Evolutionary conservation across 2,888 invertebrate species (phyloP).

Genomic region (Chloroclystis v-ata): DNA sequence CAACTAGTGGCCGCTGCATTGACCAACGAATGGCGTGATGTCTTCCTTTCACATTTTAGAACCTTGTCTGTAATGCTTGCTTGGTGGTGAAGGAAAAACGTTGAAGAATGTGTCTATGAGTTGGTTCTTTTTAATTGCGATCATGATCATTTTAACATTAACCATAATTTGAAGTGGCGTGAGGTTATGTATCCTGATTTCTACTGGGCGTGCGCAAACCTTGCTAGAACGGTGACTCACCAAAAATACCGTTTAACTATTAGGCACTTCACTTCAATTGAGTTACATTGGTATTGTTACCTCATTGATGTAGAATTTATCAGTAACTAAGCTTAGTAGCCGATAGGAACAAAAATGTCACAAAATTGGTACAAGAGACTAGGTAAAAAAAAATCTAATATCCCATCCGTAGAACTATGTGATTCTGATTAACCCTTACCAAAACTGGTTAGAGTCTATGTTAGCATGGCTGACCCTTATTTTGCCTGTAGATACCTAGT

Average conservation of each 20-base stretch:
- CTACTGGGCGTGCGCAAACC: slow-evolving; percentile 56
- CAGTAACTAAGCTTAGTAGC: too few species aligned
- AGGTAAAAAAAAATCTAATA: too few species aligned
- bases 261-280: slow-evolving; percentile 3
- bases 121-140: slow-evolving; percentile 19
- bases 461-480: background rate
- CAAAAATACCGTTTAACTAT: slow-evolving; percentile 23
- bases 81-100: slow-evolving; percentile 27
- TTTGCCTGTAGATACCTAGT: background rate
- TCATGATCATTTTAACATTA: slow-evolving; percentile 9
- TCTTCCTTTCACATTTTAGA: slow-evolving; percentile 41
- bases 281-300: slow-evolving; percentile 8
- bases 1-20: slow-evolving; percentile 22
- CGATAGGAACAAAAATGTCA: too few species aligned
- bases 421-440: background rate
- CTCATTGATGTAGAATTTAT: background rate
- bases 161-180: slow-evolving; percentile 30
- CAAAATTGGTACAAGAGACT: too few species aligned
- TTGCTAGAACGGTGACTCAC: slow-evolving; percentile 30
- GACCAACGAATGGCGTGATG: slow-evolving; percentile 25
- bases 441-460: background rate
- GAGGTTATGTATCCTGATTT: slow-evolving; percentile 52
- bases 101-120: slow-evolving; percentile 14
- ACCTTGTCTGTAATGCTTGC: slow-evolving; percentile 25
- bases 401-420: background rate